Evolutionary conservation across 2,113 vertebrate genomes (phyloP).

Genomic region (Procavia capensis): DNA sequence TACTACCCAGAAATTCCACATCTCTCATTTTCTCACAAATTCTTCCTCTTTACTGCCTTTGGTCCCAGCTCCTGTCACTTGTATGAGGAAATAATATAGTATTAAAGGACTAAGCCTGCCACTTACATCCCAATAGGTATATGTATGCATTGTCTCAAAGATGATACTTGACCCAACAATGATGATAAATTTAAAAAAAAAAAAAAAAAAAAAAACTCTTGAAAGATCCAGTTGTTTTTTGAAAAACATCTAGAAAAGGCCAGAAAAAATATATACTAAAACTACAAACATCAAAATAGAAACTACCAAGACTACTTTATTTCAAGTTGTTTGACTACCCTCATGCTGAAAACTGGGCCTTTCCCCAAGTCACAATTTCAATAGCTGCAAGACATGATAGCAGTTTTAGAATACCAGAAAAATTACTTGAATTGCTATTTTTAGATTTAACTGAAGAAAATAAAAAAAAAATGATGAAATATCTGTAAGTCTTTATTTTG

Average conservation of each 20-base stretch:
- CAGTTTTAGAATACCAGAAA: not conserved
- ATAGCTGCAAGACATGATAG: not conserved
- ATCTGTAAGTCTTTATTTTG: not conserved
- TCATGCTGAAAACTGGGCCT: not conserved
- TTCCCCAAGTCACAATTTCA: constrained; percentile 18
- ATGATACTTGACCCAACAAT: not conserved
- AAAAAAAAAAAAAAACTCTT: not conserved
- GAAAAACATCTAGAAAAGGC: not conserved
- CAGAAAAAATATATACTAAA: not conserved
- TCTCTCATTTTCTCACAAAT: not conserved
- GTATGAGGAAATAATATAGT: not conserved
- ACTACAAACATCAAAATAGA: not conserved
- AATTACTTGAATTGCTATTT: constrained; percentile 7
- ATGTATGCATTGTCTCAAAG: not conserved
- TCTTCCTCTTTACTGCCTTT: not conserved
- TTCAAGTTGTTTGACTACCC: not conserved
- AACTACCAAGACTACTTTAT: not conserved
- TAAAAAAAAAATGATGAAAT: not conserved
- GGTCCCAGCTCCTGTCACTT: not conserved
- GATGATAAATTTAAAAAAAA: not conserved
- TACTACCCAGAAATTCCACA: too few species aligned
- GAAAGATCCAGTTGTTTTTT: not conserved
- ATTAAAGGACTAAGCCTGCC: not conserved
- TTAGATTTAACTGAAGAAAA: constrained; percentile 36
- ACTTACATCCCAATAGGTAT: not conserved